phyloP scores from a whole-genome alignment of 2,797 vertebrate genomes.

The Ambastaia sidthimunki region DNA sequence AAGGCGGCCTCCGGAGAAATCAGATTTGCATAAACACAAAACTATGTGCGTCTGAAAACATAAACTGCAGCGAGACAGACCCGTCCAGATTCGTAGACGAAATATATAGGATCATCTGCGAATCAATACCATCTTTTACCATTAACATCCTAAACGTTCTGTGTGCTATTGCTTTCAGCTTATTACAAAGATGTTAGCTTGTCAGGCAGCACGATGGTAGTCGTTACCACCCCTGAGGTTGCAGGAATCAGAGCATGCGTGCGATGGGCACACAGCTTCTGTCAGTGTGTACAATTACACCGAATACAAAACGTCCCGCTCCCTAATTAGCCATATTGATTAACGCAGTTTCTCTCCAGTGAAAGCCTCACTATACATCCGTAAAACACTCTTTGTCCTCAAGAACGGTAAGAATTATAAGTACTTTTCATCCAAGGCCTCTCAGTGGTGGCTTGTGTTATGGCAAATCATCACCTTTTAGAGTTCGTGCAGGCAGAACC shows the following conservation, averaged over 20 bases:
- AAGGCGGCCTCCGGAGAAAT: too few relatives aligned
- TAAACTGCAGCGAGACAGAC: conserved; percentile 38
- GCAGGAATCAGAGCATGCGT: conserved; percentile 10
- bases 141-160: conserved; percentile 39
- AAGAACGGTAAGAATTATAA: conserved; percentile 48
- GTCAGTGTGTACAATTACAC: conserved; percentile 20
- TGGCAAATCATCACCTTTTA: conserved; percentile 67
- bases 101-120: conserved; percentile 38
- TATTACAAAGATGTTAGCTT: conserved; percentile 43
- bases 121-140: conserved; percentile 60
- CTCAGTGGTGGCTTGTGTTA: conserved; percentile 50
- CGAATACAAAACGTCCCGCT: conserved; percentile 43
- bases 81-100: conserved; percentile 21
- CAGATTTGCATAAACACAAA: conserved; percentile 57
- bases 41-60: conserved; percentile 33
- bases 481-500: conserved; percentile 58
- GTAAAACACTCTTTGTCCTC: conserved; percentile 28
- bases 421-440: conserved; percentile 58
- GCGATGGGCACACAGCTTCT: conserved; percentile 1
- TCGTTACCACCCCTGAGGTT: conserved; percentile 19
- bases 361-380: conserved; percentile 22
- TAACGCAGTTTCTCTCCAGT: conserved; percentile 40
- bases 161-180: conserved; percentile 40
- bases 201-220: conserved; percentile 37
- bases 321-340: conserved; percentile 52